Evolutionary conservation across 2,113 vertebrate genomes (phyloP).

Genomic region (Hiodon tergisus): DNA sequence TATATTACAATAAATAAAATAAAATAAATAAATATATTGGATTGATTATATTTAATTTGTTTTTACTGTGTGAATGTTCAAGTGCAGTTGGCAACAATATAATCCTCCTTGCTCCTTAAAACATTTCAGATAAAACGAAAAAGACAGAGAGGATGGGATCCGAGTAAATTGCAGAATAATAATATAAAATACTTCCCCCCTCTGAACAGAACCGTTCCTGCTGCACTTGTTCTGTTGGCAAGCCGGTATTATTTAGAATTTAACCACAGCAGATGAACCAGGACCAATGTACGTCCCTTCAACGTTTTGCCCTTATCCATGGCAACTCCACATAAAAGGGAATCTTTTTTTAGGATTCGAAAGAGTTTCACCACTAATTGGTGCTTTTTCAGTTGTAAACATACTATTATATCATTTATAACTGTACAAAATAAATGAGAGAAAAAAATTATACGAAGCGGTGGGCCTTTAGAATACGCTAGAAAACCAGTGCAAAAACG

Average conservation of each 20-base stretch:
- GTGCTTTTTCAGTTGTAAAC: neutral
- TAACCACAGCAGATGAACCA: conserved; percentile 2
- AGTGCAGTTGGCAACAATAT: too few species aligned
- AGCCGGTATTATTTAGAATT: neutral
- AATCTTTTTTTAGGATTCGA: neutral
- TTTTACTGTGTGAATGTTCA: too few species aligned
- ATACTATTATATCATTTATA: neutral
- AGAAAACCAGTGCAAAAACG: neutral
- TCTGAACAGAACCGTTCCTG: neutral
- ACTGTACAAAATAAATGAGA: neutral
- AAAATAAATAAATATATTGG: too few species aligned
- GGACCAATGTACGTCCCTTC: neutral
- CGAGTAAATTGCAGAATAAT: too few species aligned
- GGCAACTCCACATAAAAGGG: conserved; percentile 18
- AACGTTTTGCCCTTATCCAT: neutral
- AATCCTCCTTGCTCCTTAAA: too few species aligned
- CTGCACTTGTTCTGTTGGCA: neutral
- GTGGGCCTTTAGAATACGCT: neutral
- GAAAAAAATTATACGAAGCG: neutral
- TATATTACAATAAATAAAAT: too few species aligned
- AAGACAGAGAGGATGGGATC: too few species aligned
- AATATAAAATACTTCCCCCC: too few species aligned
- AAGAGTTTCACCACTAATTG: conserved; percentile 5
- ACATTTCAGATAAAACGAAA: too few species aligned
- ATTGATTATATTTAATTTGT: too few species aligned